Evolutionary conservation across 2,888 invertebrate genomes (phyloP), one percentile per base, ranked within the genome.

Genomic region (Parnassius mnemosyne): DNA sequence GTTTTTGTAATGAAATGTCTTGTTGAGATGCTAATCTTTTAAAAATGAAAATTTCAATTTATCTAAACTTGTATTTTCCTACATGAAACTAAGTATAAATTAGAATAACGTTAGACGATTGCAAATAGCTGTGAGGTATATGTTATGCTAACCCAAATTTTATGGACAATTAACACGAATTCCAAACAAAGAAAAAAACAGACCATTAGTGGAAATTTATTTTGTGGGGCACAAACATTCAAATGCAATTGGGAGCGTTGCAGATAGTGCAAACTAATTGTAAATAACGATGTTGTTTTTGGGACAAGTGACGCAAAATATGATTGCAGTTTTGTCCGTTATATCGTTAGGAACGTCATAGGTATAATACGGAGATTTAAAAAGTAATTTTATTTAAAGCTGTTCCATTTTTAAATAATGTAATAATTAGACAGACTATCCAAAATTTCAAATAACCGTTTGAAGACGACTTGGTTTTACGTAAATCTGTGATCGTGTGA

Each of bases 161-260:
- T 65, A 65, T 60, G 64, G 66, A 68, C 77, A 79, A 85, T 87
- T 88, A 87, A 84, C 87, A 84, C 79, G 68, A 77, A 84, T 86
- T 70, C 65, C 54, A 65, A 76, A 84, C 83, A 83, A 85, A 85
- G 85, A 79, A 84, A 81, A 80, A 79, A 64, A 66, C 67, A 63
- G 64, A 69, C 68, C 79, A 81, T 81, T 81, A 76, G 77, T 73
- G 78, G 77, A 81, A 79, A 81, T 77, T 74, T 71, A 76, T 75
- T 70, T 84, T 80, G 76, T 83, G 66, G 89, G 78, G 56, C 87
- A 83, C 80, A 81, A 81, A 83, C 85, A 85, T 85, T 85, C 84
- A 80, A 84, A 84, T 78, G 73, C 77, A 79, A 87, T 86, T 86
- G 76, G 72, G 82, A 61, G 61, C 81, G 71, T 64, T 61, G 66